A percentile compares a stretch with the other conserved stretches of the same genome.
Conservation (phyloP, 2,113 vertebrate species). For the Charina bottae region DNA sequence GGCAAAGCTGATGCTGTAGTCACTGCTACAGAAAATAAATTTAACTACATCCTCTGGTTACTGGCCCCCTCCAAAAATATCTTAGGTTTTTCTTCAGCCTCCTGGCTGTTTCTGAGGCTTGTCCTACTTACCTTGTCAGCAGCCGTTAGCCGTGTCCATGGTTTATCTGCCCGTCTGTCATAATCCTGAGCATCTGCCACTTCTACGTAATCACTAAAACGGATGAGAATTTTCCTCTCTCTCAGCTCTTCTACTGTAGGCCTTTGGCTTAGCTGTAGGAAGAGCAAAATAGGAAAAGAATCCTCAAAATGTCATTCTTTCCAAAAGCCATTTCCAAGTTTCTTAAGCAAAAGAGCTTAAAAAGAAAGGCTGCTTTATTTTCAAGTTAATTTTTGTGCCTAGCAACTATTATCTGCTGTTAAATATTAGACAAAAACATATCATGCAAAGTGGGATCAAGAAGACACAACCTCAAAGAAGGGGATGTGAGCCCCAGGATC, state of each 20-base stretch:
- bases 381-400: neutral
- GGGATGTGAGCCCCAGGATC: neutral
- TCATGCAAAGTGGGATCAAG: neutral
- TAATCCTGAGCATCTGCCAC: slow-evolving; percentile 97
- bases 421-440: neutral
- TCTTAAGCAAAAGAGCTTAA: neutral
- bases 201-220: slow-evolving; percentile 97
- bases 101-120: neutral
- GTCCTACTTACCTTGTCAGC: slow-evolving; percentile 88
- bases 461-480: neutral
- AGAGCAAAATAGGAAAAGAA: neutral
- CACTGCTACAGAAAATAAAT: neutral
- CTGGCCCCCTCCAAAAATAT: neutral
- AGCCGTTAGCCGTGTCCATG: slow-evolving; percentile 96
- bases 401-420: neutral
- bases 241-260: slow-evolving; percentile 96
- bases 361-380: slow-evolving; percentile 16
- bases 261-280: slow-evolving; percentile 91
- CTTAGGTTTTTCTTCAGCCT: too few species aligned
- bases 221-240: slow-evolving; percentile 96
- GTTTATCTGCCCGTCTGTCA: slow-evolving; percentile 94
- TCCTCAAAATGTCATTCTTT: slow-evolving; percentile 14
- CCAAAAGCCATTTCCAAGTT: neutral
- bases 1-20: neutral
- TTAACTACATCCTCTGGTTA: neutral